Conservation (phyloP, 2,888 invertebrate species). For the Incurvaria masculella region DNA sequence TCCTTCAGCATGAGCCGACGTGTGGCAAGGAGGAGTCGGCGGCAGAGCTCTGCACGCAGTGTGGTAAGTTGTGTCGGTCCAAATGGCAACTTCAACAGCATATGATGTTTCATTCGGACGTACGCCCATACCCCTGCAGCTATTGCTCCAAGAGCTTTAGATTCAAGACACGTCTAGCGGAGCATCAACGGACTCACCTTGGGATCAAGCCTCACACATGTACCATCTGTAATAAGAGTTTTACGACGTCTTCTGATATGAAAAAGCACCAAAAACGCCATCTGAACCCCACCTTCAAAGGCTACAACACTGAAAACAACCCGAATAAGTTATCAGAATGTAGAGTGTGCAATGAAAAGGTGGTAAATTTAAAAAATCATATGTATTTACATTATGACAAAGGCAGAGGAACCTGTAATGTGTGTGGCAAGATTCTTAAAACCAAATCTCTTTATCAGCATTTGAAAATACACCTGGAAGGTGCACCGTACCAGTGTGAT, state of each 20-base stretch:
- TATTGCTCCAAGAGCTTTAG: not conserved
- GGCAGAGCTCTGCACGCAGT: not conserved
- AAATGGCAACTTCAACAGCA: not conserved
- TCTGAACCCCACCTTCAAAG: not conserved
- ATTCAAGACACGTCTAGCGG: not conserved
- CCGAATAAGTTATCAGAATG: not conserved
- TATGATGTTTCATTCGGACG: not conserved
- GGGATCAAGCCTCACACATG: not conserved
- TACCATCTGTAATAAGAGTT: not conserved
- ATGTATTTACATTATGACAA: not conserved
- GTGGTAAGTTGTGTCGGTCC: not conserved
- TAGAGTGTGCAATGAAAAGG: not conserved
- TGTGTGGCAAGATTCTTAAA: not conserved
- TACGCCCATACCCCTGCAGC: not conserved
- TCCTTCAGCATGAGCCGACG: not conserved
- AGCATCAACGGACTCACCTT: not conserved
- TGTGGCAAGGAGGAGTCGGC: not conserved
- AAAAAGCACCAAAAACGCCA: slow-evolving; percentile 1
- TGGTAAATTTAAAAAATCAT: not conserved
- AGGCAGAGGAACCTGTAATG: not conserved
- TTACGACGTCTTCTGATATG: not conserved
- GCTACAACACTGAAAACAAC: not conserved
- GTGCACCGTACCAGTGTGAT: not conserved
- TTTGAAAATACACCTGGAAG: not conserved
- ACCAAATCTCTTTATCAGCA: not conserved